Evolutionary conservation across 2,797 vertebrate species (phyloP).

Genomic region (Galaxias olidus): DNA sequence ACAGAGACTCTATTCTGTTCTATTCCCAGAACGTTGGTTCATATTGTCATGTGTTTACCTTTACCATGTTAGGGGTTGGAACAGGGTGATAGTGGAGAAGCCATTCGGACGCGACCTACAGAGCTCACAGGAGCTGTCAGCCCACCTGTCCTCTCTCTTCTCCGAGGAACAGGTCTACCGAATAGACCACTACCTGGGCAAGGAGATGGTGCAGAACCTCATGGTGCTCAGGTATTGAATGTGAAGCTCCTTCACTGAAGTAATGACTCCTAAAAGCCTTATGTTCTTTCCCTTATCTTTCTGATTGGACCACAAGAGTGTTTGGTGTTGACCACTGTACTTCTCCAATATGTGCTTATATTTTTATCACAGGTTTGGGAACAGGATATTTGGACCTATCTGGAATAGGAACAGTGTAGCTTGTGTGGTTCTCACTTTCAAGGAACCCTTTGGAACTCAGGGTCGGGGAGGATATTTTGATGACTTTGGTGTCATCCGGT

Average conservation of each 20-base stretch:
- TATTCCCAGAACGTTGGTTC: slow-evolving; percentile 33
- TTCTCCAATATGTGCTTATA: neutral
- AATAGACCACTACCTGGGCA: slow-evolving; percentile 96
- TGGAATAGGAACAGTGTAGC: slow-evolving; percentile 92
- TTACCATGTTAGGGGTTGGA: slow-evolving; percentile 81
- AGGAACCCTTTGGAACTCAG: slow-evolving; percentile 92
- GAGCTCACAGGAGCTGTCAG: slow-evolving; percentile 84
- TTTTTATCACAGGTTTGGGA: slow-evolving; percentile 82
- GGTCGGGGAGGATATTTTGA: slow-evolving; percentile 93
- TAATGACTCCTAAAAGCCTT: no score
- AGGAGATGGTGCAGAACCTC: slow-evolving; percentile 97
- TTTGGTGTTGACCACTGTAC: no score
- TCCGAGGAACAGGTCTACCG: slow-evolving; percentile 90
- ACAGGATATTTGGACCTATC: slow-evolving; percentile 90
- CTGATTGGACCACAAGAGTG: no score
- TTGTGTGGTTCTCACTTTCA: slow-evolving; percentile 89
- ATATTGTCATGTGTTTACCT: neutral
- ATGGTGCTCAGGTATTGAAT: slow-evolving; percentile 87
- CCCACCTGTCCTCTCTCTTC: slow-evolving; percentile 84
- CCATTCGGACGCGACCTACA: slow-evolving; percentile 88
- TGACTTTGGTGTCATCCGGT: slow-evolving; percentile 95
- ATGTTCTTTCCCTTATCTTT: no score
- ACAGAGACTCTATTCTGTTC: slow-evolving; percentile 37
- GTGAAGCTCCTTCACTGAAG: neutral
- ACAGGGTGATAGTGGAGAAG: slow-evolving; percentile 89